Evolutionary conservation across 2,888 invertebrate species (phyloP), one percentile per base, ranked within the genome.

Genomic region (Caenorhabditis sp.): DNA sequence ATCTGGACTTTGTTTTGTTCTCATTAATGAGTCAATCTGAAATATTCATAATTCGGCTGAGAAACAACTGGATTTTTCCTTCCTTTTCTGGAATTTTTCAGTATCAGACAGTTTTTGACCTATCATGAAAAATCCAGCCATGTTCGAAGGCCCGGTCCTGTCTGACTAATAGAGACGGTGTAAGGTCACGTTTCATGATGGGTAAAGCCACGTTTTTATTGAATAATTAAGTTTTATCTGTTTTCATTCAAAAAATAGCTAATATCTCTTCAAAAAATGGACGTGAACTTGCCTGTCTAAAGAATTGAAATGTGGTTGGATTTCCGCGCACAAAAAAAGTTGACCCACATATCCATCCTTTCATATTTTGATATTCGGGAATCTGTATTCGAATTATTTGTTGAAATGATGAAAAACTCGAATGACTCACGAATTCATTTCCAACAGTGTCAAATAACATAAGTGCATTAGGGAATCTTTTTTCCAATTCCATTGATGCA

Each of bases 341-440:
- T 50, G 81, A 78, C 19, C 81, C 81, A 63, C 81, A 81, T n/a
- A 81, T 81, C 81, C 81, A 81, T 37, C 77, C 77, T 24, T 71
- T 66, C 81, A 81, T 81, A 24, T 70, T 58, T 2, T 73, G 49
- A 60, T 75, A 80, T 19, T 75, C 67, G 17, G 62, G 68, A 21
- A 80, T 58, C 77, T 80, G 66, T n/a, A n/a, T n/a, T n/a, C n/a
- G n/a, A n/a, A n/a, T n/a, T n/a, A n/a, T 10, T 50, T 19, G 17
- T n/a, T 17, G 19, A 50, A 50, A 50, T n/a, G n/a, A n/a, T n/a
- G n/a, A n/a, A n/a, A n/a, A n/a, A n/a, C n/a, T n/a, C n/a, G n/a
- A n/a, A n/a, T n/a, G n/a, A 36, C 53, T 53, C 27, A 78, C 80
- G 62, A 76, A 72, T 21, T 78, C 81, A 59, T 81, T 81, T 60